Evolutionary conservation across 2,888 invertebrate genomes (phyloP).

Genomic region (Syrphus vitripennis): DNA sequence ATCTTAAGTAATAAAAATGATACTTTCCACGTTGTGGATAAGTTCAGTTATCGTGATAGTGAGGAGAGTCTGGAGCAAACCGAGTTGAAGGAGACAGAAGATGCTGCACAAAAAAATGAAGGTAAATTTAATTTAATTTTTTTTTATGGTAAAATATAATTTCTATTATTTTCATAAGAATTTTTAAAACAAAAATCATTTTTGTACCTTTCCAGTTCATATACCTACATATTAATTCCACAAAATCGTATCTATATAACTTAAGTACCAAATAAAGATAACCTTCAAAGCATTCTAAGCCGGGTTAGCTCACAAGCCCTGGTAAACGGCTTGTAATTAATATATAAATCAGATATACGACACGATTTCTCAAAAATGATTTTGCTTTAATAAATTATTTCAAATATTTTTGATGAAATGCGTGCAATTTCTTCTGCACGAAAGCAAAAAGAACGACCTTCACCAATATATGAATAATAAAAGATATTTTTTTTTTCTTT

Average conservation of each 20-base stretch:
- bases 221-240: no score
- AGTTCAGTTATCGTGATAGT: slow-evolving; percentile 4
- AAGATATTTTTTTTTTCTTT: neutral
- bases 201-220: no score
- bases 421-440: neutral
- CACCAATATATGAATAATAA: neutral
- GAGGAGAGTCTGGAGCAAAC: slow-evolving; percentile 14
- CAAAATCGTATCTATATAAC: no score
- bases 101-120: slow-evolving; percentile 15
- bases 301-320: no score
- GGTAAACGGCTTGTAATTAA: no score
- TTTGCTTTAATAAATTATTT: neutral
- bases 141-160: neutral
- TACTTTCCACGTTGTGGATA: slow-evolving; percentile 6
- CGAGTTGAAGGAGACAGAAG: neutral
- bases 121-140: slow-evolving; percentile 8
- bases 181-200: no score
- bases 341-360: no score
- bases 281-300: no score
- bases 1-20: slow-evolving; percentile 44
- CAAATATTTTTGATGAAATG: neutral
- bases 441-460: neutral
- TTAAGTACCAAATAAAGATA: no score
- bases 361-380: neutral
- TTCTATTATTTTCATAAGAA: neutral